Conservation (phyloP, 2,113 vertebrate species). For the Aptenodytes patagonicus region DNA sequence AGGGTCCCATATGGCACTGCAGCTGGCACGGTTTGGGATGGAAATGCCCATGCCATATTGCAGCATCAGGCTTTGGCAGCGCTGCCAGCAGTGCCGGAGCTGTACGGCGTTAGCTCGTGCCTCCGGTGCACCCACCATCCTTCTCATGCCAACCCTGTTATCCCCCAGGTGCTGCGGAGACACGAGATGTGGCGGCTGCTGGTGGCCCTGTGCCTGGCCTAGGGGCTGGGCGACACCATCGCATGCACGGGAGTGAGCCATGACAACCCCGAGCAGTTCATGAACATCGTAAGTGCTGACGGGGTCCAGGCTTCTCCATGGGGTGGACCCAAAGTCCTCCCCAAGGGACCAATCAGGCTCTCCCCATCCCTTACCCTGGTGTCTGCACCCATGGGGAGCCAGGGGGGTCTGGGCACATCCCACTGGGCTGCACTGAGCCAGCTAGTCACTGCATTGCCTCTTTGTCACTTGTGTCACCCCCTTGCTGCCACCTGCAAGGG, state of each 20-base stretch:
- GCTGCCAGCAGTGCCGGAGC: no score
- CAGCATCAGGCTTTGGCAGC: no score
- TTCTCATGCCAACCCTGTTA: neutral
- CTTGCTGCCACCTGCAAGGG: neutral
- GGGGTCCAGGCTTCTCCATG: neutral
- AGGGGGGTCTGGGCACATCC: neutral
- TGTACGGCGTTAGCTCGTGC: neutral
- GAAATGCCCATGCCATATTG: neutral
- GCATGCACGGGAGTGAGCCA: neutral
- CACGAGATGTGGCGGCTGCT: neutral
- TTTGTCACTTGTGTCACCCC: neutral
- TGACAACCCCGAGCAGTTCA: neutral
- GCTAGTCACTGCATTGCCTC: neutral
- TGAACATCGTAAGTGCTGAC: neutral
- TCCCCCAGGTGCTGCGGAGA: neutral
- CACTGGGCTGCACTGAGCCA: neutral
- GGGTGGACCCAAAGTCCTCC: neutral
- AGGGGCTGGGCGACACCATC: neutral
- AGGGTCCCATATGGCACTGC: neutral
- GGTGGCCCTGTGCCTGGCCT: neutral
- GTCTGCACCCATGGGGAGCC: neutral
- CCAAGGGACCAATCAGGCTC: neutral
- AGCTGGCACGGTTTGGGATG: neutral
- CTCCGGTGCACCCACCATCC: no score
- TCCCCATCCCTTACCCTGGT: neutral